Evolutionary conservation across 2,797 vertebrate genomes (phyloP).

Genomic region (Anomalospiza imberbis): DNA sequence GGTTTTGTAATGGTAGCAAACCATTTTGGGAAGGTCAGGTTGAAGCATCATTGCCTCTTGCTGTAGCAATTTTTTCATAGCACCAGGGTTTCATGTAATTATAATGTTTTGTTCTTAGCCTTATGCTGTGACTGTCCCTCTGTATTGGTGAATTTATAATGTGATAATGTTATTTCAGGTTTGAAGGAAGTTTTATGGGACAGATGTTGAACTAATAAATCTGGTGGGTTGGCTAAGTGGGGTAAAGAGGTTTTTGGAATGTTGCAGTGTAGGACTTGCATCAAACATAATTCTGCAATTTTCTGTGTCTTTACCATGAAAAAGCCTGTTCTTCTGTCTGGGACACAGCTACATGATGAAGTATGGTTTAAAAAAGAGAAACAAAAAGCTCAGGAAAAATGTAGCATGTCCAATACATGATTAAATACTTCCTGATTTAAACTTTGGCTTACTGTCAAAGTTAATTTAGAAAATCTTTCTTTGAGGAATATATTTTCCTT

Average conservation of each 20-base stretch:
- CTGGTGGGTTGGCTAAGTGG: no score
- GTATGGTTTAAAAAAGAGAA: background rate
- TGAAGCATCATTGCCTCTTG: background rate
- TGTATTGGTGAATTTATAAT: background rate
- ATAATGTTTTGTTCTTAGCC: background rate
- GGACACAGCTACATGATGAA: background rate
- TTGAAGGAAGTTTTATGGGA: background rate
- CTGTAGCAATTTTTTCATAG: background rate
- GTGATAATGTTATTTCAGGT: background rate
- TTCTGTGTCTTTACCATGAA: background rate
- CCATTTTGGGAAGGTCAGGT: background rate
- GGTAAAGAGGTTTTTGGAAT: background rate
- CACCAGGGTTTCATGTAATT: background rate
- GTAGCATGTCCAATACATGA: background rate
- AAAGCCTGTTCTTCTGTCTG: background rate
- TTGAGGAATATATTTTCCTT: constrained; percentile 32
- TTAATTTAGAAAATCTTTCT: constrained; percentile 32
- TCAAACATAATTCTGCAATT: background rate
- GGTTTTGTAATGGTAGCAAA: background rate
- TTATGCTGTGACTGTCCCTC: background rate
- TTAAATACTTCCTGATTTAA: background rate
- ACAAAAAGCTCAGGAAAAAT: background rate
- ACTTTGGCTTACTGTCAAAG: background rate
- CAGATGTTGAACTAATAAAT: background rate
- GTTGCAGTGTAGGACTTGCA: background rate